Percentiles rank a stretch among this genome's conserved stretches.
Conservation (phyloP, 2,888 invertebrate genomes). For the Heliconius erato region DNA sequence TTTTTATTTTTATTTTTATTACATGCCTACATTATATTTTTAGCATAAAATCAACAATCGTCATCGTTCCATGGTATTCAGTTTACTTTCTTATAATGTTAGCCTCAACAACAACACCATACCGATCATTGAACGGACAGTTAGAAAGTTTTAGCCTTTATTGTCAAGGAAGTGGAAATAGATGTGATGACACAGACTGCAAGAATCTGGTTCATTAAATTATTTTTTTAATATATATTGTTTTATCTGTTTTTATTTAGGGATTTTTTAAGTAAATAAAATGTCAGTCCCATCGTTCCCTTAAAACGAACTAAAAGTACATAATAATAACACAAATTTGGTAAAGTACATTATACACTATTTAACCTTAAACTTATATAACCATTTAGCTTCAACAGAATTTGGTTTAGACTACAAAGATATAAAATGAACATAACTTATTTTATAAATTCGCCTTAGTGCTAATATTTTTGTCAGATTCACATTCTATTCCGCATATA, state of each 20-base stretch:
- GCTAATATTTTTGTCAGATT: no score
- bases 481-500: no score
- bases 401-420: no score
- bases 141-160: slow-evolving; percentile 20
- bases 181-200: slow-evolving; percentile 5
- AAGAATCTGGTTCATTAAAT: slow-evolving; percentile 1
- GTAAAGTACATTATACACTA: no score
- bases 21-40: neutral
- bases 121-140: neutral
- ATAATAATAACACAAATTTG: no score
- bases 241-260: no score
- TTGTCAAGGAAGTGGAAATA: slow-evolving; percentile 11
- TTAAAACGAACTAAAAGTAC: no score
- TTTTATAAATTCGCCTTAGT: no score
- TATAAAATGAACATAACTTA: neutral
- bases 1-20: neutral
- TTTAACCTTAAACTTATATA: no score
- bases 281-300: no score
- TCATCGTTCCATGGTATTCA: neutral
- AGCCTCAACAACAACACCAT: neutral
- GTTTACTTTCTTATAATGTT: neutral
- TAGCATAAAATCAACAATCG: neutral
- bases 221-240: neutral
- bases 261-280: no score
- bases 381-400: no score